Base-by-base conservation (phyloP, 2,113 vertebrate genomes). In the Myiozetetes cayanensis region DNA sequence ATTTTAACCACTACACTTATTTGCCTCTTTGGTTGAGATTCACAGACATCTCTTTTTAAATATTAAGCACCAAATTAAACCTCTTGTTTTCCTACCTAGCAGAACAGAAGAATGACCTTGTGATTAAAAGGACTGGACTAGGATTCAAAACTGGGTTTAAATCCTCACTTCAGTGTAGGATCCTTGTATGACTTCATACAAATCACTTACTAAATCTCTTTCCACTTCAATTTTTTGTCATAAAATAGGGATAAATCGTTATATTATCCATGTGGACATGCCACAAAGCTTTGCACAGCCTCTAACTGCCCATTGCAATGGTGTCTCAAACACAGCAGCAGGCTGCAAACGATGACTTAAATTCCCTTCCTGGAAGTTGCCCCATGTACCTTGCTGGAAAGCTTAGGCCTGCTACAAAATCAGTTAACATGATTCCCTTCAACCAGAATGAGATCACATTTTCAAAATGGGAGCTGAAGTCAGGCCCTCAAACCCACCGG, bases 61-160 rank as follows among this genome's bases (percentile, higher is more conserved):
- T 83, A 95, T 88, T 55, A 86, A 91, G 67, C 39, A 83, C 39
- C 72, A 90, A 93, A 95, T 76, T 83, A 91, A 85, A 95, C 62
- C 43, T 75, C 80, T 76, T 79, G 30, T 67, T 95, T 91, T 86
- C 21, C 67, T 79, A 22, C 41, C 71, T 76, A 56, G 14, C 49
- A 67, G 88, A 90, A 67, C 14, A 53, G 91, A 87, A 94, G 77
- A 92, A 70, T 53, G 52, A 87, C 52, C 76, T 89, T 75, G 53
- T 81, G 73, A 92, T 68, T 86, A 74, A 90, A 92, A 90, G 28
- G 24, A 25, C 25, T 81, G n/a, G 33, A 87, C 53, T 46, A 62
- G 44, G 53, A 62, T 70, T 85, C 46, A 59, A 65, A 94, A 87
- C 31, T 33, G 28, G 3, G 10, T 67, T 95, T 65, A 85, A 79